phyloP scores from a whole-genome alignment of 2,888 invertebrate genomes.

The Caenorhabditis panamensis region DNA sequence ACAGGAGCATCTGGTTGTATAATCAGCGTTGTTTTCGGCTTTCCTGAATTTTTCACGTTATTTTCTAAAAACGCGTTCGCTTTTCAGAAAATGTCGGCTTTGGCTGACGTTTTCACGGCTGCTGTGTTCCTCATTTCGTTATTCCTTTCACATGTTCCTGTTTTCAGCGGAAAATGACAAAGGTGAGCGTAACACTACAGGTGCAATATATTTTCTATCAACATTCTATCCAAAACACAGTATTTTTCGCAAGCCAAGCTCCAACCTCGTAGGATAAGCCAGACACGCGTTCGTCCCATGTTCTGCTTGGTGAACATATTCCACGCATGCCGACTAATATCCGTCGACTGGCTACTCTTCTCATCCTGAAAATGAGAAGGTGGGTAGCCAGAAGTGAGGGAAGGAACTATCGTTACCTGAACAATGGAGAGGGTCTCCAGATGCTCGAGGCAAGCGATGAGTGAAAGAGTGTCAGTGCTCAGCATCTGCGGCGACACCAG shows the following conservation, averaged over 20 bases:
- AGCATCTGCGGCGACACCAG: constrained; percentile 85
- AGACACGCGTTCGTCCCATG: constrained; percentile 86
- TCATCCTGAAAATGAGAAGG: constrained; percentile 84
- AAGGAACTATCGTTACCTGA: constrained; percentile 51
- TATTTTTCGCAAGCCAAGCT: constrained; percentile 17
- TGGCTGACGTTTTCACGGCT: not conserved
- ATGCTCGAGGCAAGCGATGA: constrained; percentile 79
- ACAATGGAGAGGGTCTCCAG: constrained; percentile 87
- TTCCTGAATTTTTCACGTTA: constrained; percentile 45
- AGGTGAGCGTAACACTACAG: not conserved
- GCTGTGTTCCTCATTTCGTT: not conserved
- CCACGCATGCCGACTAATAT: constrained; percentile 83
- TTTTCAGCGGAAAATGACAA: not conserved
- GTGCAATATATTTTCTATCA: not conserved
- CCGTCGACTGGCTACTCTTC: constrained; percentile 80
- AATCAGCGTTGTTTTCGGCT: constrained; percentile 82
- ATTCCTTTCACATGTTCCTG: not conserved
- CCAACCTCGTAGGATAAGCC: constrained; percentile 84
- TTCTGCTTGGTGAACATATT: constrained; percentile 83
- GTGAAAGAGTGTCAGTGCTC: constrained; percentile 79
- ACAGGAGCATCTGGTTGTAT: constrained; percentile 87
- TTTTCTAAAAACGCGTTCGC: not conserved
- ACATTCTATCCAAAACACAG: not conserved
- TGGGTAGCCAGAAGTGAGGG: constrained; percentile 24
- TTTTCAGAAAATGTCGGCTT: constrained; percentile 3